phyloP scores from a whole-genome alignment of 53 echinoderm and acorn worm species.

The Hippasteria phrygiana region DNA sequence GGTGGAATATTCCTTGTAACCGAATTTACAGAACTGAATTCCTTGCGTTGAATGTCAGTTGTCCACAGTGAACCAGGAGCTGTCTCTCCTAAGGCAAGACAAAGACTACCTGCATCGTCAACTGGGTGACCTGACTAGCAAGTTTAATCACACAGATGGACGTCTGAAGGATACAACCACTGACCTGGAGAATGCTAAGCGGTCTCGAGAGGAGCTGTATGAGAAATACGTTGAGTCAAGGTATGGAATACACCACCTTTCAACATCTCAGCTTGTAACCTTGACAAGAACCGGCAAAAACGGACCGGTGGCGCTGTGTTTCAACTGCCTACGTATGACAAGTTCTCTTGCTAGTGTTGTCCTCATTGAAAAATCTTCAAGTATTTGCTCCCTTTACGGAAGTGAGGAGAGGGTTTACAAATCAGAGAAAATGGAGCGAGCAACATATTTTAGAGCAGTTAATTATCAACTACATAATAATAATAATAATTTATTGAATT shows the following conservation, averaged over 20 bases:
- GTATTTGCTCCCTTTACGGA: no score
- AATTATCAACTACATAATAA: no score
- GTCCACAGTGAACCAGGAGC: slow-evolving; percentile 79
- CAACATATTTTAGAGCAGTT: no score
- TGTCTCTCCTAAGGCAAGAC: slow-evolving; percentile 84
- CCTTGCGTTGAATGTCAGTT: slow-evolving; percentile 50
- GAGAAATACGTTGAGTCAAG: slow-evolving; percentile 98
- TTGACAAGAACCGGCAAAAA: not conserved
- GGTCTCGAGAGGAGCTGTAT: slow-evolving; percentile 90
- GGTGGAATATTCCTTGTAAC: no score
- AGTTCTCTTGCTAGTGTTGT: no score
- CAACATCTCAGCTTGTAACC: not conserved
- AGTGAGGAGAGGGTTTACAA: no score
- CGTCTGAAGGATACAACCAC: slow-evolving; percentile 61
- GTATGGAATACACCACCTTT: slow-evolving; percentile 36
- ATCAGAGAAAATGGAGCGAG: no score
- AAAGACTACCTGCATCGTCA: slow-evolving; percentile 89
- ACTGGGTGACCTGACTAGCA: slow-evolving; percentile 71
- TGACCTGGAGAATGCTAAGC: slow-evolving; percentile 86
- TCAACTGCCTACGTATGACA: no score
- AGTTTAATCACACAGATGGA: slow-evolving; percentile 49
- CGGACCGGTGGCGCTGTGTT: no score
- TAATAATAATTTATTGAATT: no score
- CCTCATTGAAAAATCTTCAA: no score
- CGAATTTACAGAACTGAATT: no score